phyloP scores from a whole-genome alignment of 1,140 invertebrate genomes.

The Rhopalosiphum padi region DNA sequence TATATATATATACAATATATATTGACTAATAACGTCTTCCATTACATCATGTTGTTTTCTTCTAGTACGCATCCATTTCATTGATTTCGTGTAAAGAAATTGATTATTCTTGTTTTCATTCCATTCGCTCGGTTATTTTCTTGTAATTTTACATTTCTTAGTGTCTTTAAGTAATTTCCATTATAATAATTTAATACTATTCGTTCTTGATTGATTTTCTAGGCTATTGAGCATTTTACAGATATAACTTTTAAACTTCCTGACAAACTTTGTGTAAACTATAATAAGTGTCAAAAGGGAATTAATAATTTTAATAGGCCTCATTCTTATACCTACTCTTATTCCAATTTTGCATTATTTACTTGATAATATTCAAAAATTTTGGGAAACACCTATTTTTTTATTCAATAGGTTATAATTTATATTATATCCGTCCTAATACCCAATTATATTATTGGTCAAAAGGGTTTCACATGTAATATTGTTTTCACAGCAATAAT shows the following conservation, averaged over 20 bases:
- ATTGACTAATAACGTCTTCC: constrained; percentile 52
- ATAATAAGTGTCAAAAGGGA: background rate
- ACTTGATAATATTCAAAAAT: background rate
- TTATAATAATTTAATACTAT: background rate
- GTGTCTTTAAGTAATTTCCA: background rate
- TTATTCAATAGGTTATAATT: constrained; percentile 27
- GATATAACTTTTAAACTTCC: constrained; percentile 1
- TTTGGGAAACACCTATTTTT: constrained; percentile 19
- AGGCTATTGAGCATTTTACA: background rate
- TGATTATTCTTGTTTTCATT: background rate
- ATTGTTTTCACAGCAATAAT: constrained; percentile 37
- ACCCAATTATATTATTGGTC: constrained; percentile 41
- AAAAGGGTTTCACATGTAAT: constrained; percentile 48
- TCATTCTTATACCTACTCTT: background rate
- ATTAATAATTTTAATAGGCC: background rate
- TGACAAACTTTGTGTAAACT: background rate
- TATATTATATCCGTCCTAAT: constrained; percentile 50
- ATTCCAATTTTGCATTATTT: background rate
- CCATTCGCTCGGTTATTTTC: background rate
- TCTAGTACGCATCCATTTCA: background rate
- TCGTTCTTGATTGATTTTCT: constrained; percentile 9
- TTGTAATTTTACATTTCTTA: constrained; percentile 31
- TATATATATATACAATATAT: background rate
- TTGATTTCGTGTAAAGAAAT: background rate
- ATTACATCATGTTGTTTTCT: constrained; percentile 23